Conservation (phyloP, 2,113 vertebrate genomes). For the Thryonomys swinderianus region DNA sequence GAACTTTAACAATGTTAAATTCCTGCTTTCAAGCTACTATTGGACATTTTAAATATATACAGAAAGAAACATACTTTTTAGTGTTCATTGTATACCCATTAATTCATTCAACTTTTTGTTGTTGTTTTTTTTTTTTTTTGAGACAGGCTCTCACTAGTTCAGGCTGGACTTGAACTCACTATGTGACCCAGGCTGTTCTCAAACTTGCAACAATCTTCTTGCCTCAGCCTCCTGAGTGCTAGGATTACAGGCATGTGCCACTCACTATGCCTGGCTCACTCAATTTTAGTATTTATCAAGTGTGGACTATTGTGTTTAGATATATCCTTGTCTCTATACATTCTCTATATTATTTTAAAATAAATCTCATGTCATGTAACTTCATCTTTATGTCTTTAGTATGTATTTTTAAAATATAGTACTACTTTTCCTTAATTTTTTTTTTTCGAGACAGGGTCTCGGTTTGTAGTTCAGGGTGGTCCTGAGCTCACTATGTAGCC, state of each 20-base stretch:
- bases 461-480: too few species aligned
- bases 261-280: neutral
- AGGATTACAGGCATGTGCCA: neutral
- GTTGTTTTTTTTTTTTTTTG: neutral
- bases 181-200: neutral
- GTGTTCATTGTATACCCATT: neutral
- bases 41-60: neutral
- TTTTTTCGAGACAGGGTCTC: too few species aligned
- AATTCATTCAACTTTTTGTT: neutral
- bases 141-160: neutral
- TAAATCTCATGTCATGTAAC: neutral
- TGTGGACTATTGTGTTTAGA: neutral
- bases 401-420: slow-evolving; percentile 5
- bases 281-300: neutral
- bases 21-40: slow-evolving; percentile 9
- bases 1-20: neutral
- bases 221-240: neutral
- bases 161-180: neutral
- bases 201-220: neutral
- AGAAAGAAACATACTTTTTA: neutral
- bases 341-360: slow-evolving; percentile 23
- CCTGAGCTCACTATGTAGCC: too few species aligned
- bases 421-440: slow-evolving; percentile 37
- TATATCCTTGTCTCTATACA: neutral
- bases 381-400: neutral